phyloP scores from a whole-genome alignment of 2,797 vertebrate genomes.

The Parauchenoglanis ngamensis region DNA sequence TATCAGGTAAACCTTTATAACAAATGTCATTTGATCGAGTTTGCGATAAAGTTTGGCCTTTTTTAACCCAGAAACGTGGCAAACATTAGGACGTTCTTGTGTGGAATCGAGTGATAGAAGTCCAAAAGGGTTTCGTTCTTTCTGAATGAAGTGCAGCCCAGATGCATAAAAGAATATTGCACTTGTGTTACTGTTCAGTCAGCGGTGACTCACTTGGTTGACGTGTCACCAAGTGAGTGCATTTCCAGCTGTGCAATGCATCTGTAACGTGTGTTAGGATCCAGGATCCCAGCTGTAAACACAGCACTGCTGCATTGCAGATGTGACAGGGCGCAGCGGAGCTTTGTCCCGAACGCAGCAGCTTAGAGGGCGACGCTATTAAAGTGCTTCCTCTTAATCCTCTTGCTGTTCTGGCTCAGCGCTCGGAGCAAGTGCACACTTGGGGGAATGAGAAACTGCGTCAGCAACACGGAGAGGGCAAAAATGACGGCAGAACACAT shows the following conservation, averaged over 20 bases:
- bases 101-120: not conserved
- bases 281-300: slow-evolving; percentile 14
- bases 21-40: not conserved
- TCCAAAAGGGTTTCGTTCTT: not conserved
- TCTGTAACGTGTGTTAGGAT: slow-evolving; percentile 14
- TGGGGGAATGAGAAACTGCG: not conserved
- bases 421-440: slow-evolving; percentile 17
- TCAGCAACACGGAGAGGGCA: not conserved
- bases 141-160: not conserved
- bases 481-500: not conserved
- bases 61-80: not conserved
- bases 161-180: not conserved
- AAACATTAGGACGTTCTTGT: not conserved
- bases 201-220: slow-evolving; percentile 18
- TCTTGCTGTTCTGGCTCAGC: slow-evolving; percentile 20
- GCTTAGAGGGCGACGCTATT: slow-evolving; percentile 43
- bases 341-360: slow-evolving; percentile 8
- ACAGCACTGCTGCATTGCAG: slow-evolving; percentile 41
- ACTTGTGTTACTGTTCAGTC: not conserved
- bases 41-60: not conserved
- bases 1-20: not conserved
- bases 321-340: slow-evolving; percentile 36
- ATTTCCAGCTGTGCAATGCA: slow-evolving; percentile 24
- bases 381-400: slow-evolving; percentile 42
- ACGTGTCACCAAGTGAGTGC: slow-evolving; percentile 3